Base-by-base conservation (phyloP, 2,888 invertebrate species). In the Bombylius discolor region DNA sequence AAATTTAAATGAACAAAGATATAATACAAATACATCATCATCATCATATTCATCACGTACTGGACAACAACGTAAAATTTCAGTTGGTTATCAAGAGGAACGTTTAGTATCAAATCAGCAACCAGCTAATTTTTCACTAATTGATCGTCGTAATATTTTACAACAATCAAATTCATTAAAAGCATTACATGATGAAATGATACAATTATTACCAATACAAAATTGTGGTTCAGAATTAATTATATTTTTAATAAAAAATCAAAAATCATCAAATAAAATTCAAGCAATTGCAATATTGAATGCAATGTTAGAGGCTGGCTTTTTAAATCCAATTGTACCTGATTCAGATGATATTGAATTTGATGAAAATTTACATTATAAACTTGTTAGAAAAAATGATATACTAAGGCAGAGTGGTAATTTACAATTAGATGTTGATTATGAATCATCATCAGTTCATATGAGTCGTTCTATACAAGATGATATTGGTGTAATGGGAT, bases 61-160 rank as follows among this genome's bases (percentile, higher is more conserved):
- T 5, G 23, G 23, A 23, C 23, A 23, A 23, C 60, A 74, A 14
- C 73, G 86, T 56, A 86, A 85, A 69, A 77, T 82, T 3, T 86
- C 85, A 4, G 77, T 85, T 36, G 86, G 86, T 6, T 87, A 87
- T 66, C 85, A 87, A 75, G 87, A 87, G 69, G 87, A 87, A 69
- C 68, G 72, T 5, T 69, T 73, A 47, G 69, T 69, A 1, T 66
- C 69, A 3, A 69, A 69, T 49, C 65, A 68, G 46, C 64, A 66
- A 34, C 63, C 63, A 13, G 51, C 54, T 8, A 66, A 64, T 13
- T 62, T 74, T 1, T 70, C 70, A 6, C 64, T 70, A 46, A 70
- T 70, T n/a, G 74, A 74, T 62, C 68, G 73, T 5, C 73, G 72
- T 56, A 70, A 69, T 53, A 74, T 74, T 49, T 59, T 74, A 31